Evolutionary conservation across 2,797 vertebrate species (phyloP), one percentile per base, ranked within the genome.

Genomic region (Valencia hispanica): DNA sequence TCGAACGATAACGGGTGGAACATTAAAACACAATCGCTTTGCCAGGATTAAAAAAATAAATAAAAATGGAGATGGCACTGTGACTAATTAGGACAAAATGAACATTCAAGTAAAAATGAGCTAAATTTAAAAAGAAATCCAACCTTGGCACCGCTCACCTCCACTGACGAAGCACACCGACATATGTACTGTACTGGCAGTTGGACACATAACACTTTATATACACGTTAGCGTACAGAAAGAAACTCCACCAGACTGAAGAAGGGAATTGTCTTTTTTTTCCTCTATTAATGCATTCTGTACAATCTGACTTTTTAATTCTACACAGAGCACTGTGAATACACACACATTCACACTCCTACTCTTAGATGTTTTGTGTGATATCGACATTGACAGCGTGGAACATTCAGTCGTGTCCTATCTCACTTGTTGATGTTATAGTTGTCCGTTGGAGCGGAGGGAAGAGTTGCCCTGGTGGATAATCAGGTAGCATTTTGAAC

Each of bases 181-280:
- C 91, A 84, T 77, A 92, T 88, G 87, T 83, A 93, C 90, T 88
- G 89, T 86, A 95, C 92, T 92, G 93, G 91, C 91, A 93, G 92
- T 86, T 90, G 89, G 89, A 93, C 93, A 94, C 92, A 79, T 91
- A 89, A 95, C 92, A 86, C 73, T 92, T 94, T 94, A 95, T 95
- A 89, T 95, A 96, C 94, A 96, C 94, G 84, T 92, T 87, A 87
- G 85, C 91, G 84, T 85, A 89, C 84, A 84, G 87, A 91, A 90
- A 84, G 74, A 86, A 89, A 92, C 70, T 79, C 77, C 89, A 89
- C 81, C 85, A 86, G 83, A 88, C 83, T 90, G 74, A 91, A 90
- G 79, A 86, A 76, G 81, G 41, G 72, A 75, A 63, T 75, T 84
- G 79, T 87, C 72, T 30, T 63, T 14, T 63, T 84, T 77, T 75